Percentiles rank a stretch among this genome's conserved stretches.
Evolutionary conservation across 2,888 invertebrate genomes (phyloP).

Genomic region (Andricus quercusramuli): DNA sequence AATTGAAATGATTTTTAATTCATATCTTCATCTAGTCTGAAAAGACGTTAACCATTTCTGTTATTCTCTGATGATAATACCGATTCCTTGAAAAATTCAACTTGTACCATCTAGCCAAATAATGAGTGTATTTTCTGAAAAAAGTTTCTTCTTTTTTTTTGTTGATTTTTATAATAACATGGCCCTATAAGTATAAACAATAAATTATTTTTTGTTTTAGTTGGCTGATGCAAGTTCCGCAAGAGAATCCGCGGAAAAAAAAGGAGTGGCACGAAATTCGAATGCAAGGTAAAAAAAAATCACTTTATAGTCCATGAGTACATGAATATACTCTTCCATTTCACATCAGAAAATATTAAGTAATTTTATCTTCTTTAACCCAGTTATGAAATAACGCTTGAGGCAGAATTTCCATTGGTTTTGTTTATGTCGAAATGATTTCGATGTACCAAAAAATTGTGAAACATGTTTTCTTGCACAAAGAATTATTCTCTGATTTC

Average conservation of each 20-base stretch:
- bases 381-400: conserved; percentile 2
- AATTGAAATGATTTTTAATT: too few species aligned
- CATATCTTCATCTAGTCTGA: too few species aligned
- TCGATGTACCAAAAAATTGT: conserved; percentile 13
- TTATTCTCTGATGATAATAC: too few species aligned
- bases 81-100: too few species aligned
- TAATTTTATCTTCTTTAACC: conserved; percentile 22
- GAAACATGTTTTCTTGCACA: conserved; percentile 12
- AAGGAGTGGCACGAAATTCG: background rate
- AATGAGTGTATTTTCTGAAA: too few species aligned
- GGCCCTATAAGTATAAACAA: too few species aligned
- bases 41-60: too few species aligned
- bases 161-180: too few species aligned
- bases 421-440: conserved; percentile 1
- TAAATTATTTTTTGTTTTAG: background rate
- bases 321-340: background rate
- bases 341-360: background rate
- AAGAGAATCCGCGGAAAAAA: background rate
- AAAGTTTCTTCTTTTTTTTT: too few species aligned
- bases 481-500: too few species aligned
- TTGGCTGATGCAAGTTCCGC: too few species aligned
- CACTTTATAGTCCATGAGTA: background rate
- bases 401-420: conserved; percentile 21
- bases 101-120: too few species aligned
- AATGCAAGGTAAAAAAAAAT: background rate